These are phyloP conservation scores for Bryconaethiops microstoma DNA, from an alignment of 2,797 vertebrate species.

Conservation along the genomic window DNA sequence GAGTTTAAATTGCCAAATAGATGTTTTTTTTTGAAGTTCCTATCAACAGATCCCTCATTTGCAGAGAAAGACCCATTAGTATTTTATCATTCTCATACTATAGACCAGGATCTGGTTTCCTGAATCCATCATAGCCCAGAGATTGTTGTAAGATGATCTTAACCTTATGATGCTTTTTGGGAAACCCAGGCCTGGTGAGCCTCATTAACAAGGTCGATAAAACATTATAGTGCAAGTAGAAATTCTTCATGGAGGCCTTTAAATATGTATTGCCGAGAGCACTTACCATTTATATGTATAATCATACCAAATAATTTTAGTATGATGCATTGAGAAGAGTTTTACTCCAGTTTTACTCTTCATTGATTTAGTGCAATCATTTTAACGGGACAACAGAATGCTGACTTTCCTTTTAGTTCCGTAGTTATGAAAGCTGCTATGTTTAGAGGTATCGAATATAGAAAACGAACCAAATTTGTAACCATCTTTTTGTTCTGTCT, in stretches of 20 bases:
- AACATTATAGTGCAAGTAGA: conserved; percentile 30
- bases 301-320: conserved; percentile 36
- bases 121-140: conserved; percentile 23
- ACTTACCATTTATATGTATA: conserved; percentile 40
- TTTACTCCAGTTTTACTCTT: background rate
- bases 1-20: conserved; percentile 41
- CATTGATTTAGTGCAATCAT: conserved; percentile 42
- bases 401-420: conserved; percentile 33
- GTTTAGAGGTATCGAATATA: conserved; percentile 46
- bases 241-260: conserved; percentile 37
- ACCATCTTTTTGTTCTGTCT: conserved; percentile 37
- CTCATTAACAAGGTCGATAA: conserved; percentile 38
- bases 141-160: conserved; percentile 27
- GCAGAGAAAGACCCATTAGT: conserved; percentile 43
- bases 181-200: conserved; percentile 23
- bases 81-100: conserved; percentile 39
- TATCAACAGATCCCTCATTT: conserved; percentile 40
- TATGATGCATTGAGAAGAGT: conserved; percentile 18
- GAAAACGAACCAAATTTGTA: conserved; percentile 57
- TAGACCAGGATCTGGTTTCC: conserved; percentile 2
- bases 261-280: conserved; percentile 45
- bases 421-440: conserved; percentile 59
- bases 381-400: conserved; percentile 38
- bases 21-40: conserved; percentile 28
- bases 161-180: conserved; percentile 5